These are phyloP conservation scores for Plebejus melissa DNA, from an alignment of 2,888 invertebrate species.

Conservation along the genomic window DNA sequence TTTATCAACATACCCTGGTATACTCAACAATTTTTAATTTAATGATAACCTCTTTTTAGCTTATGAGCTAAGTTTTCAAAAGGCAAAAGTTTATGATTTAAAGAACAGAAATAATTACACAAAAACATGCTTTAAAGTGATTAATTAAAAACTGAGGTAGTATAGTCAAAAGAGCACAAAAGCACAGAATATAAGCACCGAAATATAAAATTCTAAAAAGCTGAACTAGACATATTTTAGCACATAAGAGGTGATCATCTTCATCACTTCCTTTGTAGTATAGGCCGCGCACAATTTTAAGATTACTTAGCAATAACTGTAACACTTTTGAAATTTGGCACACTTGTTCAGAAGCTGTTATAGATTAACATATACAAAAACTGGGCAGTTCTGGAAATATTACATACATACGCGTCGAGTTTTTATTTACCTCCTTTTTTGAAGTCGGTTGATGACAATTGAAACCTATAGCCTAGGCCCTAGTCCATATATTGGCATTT, in stretches of 20 bases:
- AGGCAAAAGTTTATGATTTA: neutral
- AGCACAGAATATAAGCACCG: neutral
- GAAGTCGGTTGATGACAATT: too few species aligned
- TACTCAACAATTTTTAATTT: too few species aligned
- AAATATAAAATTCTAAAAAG: neutral
- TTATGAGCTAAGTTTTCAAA: neutral
- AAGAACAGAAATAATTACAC: neutral
- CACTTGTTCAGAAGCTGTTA: too few species aligned
- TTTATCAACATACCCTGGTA: neutral
- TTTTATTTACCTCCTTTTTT: too few species aligned
- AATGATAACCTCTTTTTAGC: neutral
- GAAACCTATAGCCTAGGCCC: too few species aligned
- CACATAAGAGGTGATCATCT: neutral
- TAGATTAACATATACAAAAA: too few species aligned
- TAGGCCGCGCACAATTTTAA: neutral
- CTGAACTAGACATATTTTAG: neutral
- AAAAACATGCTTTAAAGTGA: neutral
- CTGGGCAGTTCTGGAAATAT: too few species aligned
- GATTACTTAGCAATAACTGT: neutral
- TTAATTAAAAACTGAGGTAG: neutral
- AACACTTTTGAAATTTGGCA: too few species aligned
- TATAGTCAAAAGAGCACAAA: neutral
- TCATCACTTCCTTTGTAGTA: slow-evolving; percentile 1
- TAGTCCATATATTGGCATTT: too few species aligned
- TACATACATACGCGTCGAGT: too few species aligned